Evolutionary conservation across 2,888 invertebrate genomes (phyloP).

Genomic region (Odontocolon sp.): DNA sequence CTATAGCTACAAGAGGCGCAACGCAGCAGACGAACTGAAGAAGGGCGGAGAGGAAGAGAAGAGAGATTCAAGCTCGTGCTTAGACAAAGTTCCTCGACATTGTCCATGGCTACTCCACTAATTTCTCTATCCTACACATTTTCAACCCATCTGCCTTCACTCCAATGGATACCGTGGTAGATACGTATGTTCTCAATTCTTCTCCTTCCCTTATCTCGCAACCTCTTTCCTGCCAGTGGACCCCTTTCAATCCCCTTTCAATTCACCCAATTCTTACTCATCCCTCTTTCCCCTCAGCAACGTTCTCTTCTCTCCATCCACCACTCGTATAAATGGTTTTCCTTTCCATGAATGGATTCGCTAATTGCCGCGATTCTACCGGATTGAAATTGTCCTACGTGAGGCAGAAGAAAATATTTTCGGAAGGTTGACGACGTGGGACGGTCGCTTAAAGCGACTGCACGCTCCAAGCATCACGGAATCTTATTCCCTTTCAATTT

Average conservation of each 20-base stretch:
- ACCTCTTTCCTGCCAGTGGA: neutral
- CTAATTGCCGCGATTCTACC: constrained; percentile 12
- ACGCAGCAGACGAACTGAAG: constrained; percentile 31
- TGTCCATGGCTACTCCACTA: constrained; percentile 25
- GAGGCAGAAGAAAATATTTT: neutral
- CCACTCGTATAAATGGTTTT: constrained; percentile 13
- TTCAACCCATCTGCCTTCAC: too few relatives aligned
- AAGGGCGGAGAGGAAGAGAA: constrained; percentile 27
- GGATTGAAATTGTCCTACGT: neutral
- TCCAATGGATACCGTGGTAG: neutral
- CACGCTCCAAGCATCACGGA: neutral
- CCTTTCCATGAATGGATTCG: neutral
- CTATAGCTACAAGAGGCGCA: constrained; percentile 46
- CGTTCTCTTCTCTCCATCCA: neutral
- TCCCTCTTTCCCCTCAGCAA: neutral
- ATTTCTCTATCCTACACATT: constrained; percentile 23
- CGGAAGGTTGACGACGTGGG: neutral
- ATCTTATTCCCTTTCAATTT: constrained; percentile 42
- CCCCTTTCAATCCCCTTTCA: neutral
- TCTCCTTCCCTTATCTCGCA: neutral
- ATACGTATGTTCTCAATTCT: constrained; percentile 13
- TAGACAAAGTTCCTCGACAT: constrained; percentile 39
- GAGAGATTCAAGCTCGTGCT: constrained; percentile 16
- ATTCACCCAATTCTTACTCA: neutral
- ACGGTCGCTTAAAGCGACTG: constrained; percentile 9